Base-by-base conservation (phyloP, 2,888 invertebrate species). In the Leucoma salicis region DNA sequence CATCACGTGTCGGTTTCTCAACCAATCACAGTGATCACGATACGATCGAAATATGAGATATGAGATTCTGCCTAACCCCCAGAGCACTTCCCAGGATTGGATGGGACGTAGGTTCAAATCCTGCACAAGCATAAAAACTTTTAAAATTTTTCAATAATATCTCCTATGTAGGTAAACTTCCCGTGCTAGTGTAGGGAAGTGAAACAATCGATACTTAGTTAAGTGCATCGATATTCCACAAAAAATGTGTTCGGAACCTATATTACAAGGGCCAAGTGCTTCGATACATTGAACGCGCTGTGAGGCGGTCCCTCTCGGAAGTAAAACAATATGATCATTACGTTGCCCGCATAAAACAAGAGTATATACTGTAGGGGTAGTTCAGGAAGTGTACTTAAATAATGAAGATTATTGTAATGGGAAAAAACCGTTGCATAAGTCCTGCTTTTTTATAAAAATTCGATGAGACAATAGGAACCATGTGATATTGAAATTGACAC, bases 301-400 rank as follows among this genome's bases (percentile, higher is more conserved):
- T 34, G 31, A 39, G 29, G 16, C 31, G 36, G 8, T n/a, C 46
- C 50, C 42, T 40, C 46, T 56, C 27, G 16, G 16, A 16, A 57
- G 39, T 49, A 44, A 50, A 57, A 61, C 53, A 60, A 57, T 51
- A 57, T 63, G 53, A 48, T 65, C 54, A 70, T 73, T 76, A 72
- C 62, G 44, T 46, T 66, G 48, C 76, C 74, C 76, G 76, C 74
- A 77, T 78, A 71, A 74, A 77, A 64, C 65, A 64, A 48, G 62
- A 51, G 54, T 66, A 62, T 66, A 63, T 58, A 63, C 62, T 51
- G 60, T 54, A 59, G 66, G 63, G 57, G 49, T 54, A 45, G 37
- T 37, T n/a, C 45, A 52, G 49, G 55, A 55, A 52, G 53, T 49
- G 52, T 44, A 40, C 41, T 52, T 46, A 46, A 49, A 48, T 42